Base-by-base conservation (phyloP, 2,113 vertebrate genomes). In the Rhabdornis inornatus region DNA sequence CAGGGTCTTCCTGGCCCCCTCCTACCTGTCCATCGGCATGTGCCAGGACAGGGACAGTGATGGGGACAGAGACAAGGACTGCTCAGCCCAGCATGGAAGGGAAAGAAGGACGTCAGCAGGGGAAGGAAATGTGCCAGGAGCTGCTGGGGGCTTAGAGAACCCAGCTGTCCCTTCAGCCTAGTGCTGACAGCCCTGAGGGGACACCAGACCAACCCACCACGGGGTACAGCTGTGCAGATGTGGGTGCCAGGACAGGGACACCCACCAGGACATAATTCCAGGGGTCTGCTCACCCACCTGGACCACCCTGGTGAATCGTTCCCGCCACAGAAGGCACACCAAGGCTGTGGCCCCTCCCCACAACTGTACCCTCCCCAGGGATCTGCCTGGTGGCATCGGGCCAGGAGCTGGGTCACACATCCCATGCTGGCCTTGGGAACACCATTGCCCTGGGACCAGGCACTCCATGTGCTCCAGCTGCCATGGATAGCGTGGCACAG, bases 271-370 rank as follows among this genome's bases (percentile, higher is more conserved):
- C 39, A 56, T 11, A n/a, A 22, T 30, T 5, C 37, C 6, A 16
- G 21, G 44, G 47, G 2, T 30, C 63, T 40, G 31, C 57, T 80
- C 3, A 0, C 49, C 57, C 45, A 9, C 65, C 30, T 3, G 2
- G 30, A 30, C 3, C 7, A 20, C 31, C 44, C 6, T 0, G 1
- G 65, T 2, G 11, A 63, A 39, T 61, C 28, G 11, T 35, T n/a
- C 25, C 35, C 60, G 39, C 3, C 65, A 21, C 0, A 0, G 1
- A 33, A 28, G 28, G 15, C 50, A 53, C 47, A 25, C 2, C 0
- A 0, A 18, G 23, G 28, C 64, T 50, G 57, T 6, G 39, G 5
- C 9, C 23, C 23, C 66, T n/a, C 25, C 24, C 39, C 69, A 15
- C 0, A 3, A 39, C 50, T 10, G 11, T 31, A 49, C 35, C 44